These are phyloP conservation scores for Folsomia manolachei DNA, from an alignment of 2,888 invertebrate species.

Conservation along the genomic window DNA sequence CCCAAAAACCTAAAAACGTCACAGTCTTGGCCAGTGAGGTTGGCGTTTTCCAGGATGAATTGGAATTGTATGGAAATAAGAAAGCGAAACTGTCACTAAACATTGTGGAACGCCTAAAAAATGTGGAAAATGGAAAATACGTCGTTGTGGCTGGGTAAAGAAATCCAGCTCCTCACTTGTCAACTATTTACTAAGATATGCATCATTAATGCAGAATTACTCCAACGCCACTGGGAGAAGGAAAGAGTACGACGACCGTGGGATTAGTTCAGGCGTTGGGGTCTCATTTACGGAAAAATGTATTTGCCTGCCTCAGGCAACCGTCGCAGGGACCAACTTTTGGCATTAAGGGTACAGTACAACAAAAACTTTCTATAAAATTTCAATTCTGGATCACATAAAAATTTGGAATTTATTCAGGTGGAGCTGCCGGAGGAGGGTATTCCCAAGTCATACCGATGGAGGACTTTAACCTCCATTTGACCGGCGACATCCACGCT, in stretches of 20 bases:
- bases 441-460: slow-evolving; percentile 95
- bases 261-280: slow-evolving; percentile 90
- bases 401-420: too few species aligned
- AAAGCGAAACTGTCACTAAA: slow-evolving; percentile 90
- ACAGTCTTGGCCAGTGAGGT: slow-evolving; percentile 74
- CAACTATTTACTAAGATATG: too few species aligned
- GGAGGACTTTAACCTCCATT: slow-evolving; percentile 98
- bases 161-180: too few species aligned
- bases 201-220: slow-evolving; percentile 72
- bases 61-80: slow-evolving; percentile 84
- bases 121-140: slow-evolving; percentile 77
- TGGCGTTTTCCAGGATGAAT: slow-evolving; percentile 73
- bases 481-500: slow-evolving; percentile 98
- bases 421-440: slow-evolving; percentile 93
- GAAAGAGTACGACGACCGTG: slow-evolving; percentile 92
- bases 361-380: not conserved
- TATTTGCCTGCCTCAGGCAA: slow-evolving; percentile 91
- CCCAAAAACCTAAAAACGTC: slow-evolving; percentile 84
- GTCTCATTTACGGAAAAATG: slow-evolving; percentile 77
- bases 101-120: slow-evolving; percentile 70
- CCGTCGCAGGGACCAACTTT: slow-evolving; percentile 99
- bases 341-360: slow-evolving; percentile 76
- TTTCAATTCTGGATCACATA: not conserved
- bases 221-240: slow-evolving; percentile 98
- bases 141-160: slow-evolving; percentile 92